Base-by-base conservation (phyloP, 2,113 vertebrate species). In the Falcunculus frontatus region DNA sequence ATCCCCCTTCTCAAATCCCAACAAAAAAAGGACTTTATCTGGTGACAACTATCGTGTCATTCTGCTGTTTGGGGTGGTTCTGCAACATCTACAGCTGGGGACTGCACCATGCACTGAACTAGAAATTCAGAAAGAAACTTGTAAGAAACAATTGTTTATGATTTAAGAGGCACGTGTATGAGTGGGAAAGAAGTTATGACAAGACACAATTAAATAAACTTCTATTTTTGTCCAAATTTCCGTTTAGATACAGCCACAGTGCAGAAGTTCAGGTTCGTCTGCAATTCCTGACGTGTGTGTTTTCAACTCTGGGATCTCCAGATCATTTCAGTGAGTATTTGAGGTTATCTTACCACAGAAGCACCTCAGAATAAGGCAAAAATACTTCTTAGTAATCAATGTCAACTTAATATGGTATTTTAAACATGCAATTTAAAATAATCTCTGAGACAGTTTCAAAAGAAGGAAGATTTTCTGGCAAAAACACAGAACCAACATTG, bases 241-340 rank as follows among this genome's bases (percentile, higher is more conserved):
- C 35, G 76, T 88, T 96, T 90, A 99, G 99, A 93, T 99, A 99
- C 96, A 99, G 99, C 93, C 99, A 99, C 97, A 99, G 99, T 79
- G 99, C 99, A 1, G 99, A 99, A 98, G 99, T 99, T 96, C 99
- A 99, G 97, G 99, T 99, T 90, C 99, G 99, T 47, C 98, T 99
- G 79, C 99, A 99, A 50, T 99, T 99, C 96, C 98, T 99, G 97
- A 99, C 99, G 4, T 99, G 99, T 65, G 99, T 99, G 57, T 99
- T 99, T 98, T 99, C 99, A 87, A 99, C 99, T 18, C 97, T 99
- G 86, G 99, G 99, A 91, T 99, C 99, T 59, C 99, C 99, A 26
- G 99, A 99, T 97, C 99, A 99, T 97, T 99, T 99, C 98, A 98
- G 99, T 99, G 98, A 99, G 99, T 97, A 74, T 84, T 94, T 77